Percentiles rank a stretch among this genome's conserved stretches.
These are phyloP conservation scores for Orchesellides sinensis DNA, from an alignment of 2,888 invertebrate species.

Conservation along the genomic window DNA sequence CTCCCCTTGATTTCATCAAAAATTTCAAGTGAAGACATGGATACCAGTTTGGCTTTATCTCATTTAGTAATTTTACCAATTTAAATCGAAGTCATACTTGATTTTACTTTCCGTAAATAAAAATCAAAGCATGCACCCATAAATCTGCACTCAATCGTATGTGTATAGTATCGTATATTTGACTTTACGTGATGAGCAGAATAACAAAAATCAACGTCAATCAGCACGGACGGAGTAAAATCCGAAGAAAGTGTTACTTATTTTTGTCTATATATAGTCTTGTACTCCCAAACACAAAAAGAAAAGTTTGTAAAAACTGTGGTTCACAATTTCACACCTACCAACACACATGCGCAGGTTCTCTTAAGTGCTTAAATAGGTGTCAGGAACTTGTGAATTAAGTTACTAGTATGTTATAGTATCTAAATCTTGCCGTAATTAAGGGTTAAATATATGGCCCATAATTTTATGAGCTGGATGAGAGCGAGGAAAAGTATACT, in stretches of 20 bases:
- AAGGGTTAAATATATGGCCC: background rate
- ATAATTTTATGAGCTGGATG: background rate
- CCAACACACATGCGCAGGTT: background rate
- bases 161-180: background rate
- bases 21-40: slow-evolving; percentile 64
- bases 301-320: slow-evolving; percentile 1
- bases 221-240: slow-evolving; percentile 60
- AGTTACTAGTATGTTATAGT: background rate
- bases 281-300: slow-evolving; percentile 31
- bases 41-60: slow-evolving; percentile 61
- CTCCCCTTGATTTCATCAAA: slow-evolving; percentile 55
- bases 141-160: background rate
- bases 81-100: background rate
- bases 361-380: background rate
- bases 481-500: background rate
- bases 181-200: background rate
- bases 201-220: slow-evolving; percentile 58
- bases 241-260: slow-evolving; percentile 43
- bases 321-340: background rate
- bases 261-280: slow-evolving; percentile 34
- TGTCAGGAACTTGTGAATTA: slow-evolving; percentile 23
- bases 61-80: slow-evolving; percentile 6
- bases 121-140: background rate
- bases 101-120: background rate
- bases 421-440: background rate